These are phyloP conservation scores for Caligus rogercresseyi DNA, from an alignment of 1,140 invertebrate species.

Conservation along the genomic window DNA sequence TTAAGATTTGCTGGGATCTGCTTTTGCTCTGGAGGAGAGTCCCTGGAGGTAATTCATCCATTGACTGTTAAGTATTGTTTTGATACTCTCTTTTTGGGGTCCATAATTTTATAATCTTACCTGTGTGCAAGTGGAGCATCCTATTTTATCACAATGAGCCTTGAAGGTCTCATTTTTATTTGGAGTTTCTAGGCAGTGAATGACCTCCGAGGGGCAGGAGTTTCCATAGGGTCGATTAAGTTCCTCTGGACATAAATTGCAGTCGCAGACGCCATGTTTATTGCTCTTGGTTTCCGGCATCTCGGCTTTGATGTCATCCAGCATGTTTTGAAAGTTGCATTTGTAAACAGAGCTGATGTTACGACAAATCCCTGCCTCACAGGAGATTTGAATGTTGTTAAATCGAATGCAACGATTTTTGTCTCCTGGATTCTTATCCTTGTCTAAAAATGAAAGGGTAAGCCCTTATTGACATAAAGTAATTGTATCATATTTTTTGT, in stretches of 20 bases:
- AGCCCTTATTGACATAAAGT: background rate
- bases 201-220: background rate
- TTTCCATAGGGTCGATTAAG: background rate
- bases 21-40: too few relatives aligned
- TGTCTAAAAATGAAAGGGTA: background rate
- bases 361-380: slow-evolving; percentile 1
- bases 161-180: background rate
- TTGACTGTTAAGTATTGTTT: too few relatives aligned
- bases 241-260: background rate
- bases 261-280: background rate
- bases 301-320: background rate
- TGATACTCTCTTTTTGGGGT: too few relatives aligned
- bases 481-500: background rate
- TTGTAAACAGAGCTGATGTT: slow-evolving; percentile 5
- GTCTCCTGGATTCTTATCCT: background rate
- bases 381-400: slow-evolving; percentile 12
- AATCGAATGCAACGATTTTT: slow-evolving; percentile 7
- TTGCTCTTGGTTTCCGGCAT: background rate
- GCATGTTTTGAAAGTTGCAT: slow-evolving; percentile 2
- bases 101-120: too few relatives aligned
- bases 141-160: background rate
- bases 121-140: background rate
- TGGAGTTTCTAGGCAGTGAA: background rate
- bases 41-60: too few relatives aligned
- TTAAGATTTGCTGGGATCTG: too few relatives aligned